Evolutionary conservation across 2,113 vertebrate species (phyloP).

Genomic region (Spea bombifrons): DNA sequence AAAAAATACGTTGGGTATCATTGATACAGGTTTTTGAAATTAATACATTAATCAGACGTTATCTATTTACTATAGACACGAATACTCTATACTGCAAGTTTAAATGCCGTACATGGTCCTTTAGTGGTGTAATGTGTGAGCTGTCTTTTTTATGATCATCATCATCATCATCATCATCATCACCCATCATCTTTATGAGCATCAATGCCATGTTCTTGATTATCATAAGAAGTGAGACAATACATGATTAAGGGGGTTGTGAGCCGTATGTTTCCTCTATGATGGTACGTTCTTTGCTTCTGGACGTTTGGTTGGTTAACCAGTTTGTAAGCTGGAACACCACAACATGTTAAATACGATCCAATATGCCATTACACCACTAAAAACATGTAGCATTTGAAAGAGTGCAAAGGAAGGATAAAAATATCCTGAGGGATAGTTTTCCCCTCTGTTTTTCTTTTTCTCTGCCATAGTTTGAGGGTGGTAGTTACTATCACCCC

Average conservation of each 20-base stretch:
- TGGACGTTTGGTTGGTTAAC: conserved; percentile 13
- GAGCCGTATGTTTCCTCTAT: conserved; percentile 25
- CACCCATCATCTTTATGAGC: conserved; percentile 16
- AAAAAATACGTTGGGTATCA: neutral
- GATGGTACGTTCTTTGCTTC: conserved; percentile 10
- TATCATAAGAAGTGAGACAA: neutral
- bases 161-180: conserved; percentile 24
- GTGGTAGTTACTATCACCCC: conserved; percentile 72
- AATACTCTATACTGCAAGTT: conserved; percentile 58
- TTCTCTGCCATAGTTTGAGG: conserved; percentile 78
- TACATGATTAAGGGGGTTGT: conserved; percentile 29
- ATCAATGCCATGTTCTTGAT: conserved; percentile 17
- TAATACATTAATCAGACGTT: neutral
- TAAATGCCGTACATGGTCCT: conserved; percentile 75
- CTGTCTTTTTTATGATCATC: conserved; percentile 6
- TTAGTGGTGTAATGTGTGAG: conserved; percentile 83
- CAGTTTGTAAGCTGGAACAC: conserved; percentile 13
- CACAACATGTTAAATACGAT: neutral
- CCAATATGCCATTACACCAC: conserved; percentile 80
- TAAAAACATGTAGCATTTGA: conserved; percentile 77
- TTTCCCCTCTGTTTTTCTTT: conserved; percentile 65
- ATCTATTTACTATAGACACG: neutral
- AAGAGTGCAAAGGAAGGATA: conserved; percentile 60
- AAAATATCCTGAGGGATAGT: conserved; percentile 68
- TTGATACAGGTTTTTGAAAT: no score